Evolutionary conservation across 2,113 vertebrate genomes (phyloP).

Genomic region (Microtus pennsylvanicus): DNA sequence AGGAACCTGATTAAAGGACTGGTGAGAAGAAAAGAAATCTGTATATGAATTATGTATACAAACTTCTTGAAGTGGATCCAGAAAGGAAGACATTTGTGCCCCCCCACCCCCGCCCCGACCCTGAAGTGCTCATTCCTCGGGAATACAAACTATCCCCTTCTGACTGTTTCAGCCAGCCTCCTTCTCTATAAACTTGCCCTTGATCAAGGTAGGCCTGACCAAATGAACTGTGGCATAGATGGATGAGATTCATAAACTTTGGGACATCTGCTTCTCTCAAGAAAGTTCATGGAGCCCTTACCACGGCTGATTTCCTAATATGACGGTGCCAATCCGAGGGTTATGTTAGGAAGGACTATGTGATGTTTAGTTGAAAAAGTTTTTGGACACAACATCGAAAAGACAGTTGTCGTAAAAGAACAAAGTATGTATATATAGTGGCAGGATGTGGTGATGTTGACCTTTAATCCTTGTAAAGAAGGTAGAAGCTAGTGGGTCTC

Average conservation of each 20-base stretch:
- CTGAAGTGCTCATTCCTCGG: not conserved
- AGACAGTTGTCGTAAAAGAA: not conserved
- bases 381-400: conserved; percentile 44
- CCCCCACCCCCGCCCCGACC: no score
- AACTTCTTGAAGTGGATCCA: not conserved
- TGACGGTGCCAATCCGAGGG: not conserved
- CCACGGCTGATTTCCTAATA: not conserved
- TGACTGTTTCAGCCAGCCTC: not conserved
- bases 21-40: conserved; percentile 33
- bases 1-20: not conserved
- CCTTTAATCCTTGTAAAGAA: not conserved
- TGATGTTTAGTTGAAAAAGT: not conserved
- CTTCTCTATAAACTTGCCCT: not conserved
- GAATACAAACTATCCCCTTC: not conserved
- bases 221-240: not conserved
- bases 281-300: not conserved
- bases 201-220: not conserved
- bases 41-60: not conserved
- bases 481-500: not conserved
- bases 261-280: not conserved
- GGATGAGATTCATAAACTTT: not conserved
- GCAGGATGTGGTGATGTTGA: no score
- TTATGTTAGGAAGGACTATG: not conserved
- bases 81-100: not conserved
- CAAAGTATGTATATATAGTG: not conserved